Base-by-base conservation (phyloP, 2,888 invertebrate species). In the Euphydryas editha region DNA sequence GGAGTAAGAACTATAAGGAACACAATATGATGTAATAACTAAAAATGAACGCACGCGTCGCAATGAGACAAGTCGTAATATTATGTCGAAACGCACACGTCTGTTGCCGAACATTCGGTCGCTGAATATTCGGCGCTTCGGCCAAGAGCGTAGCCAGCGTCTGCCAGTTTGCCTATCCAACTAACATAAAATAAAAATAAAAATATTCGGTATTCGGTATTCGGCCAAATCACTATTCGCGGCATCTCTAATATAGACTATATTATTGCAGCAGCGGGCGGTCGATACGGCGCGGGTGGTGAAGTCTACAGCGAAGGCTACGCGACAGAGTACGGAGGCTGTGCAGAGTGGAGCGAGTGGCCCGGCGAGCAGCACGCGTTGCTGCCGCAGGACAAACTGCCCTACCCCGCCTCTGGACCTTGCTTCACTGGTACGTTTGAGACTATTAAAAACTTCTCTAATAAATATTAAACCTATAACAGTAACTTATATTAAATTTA, bases 351-450 rank as follows among this genome's bases (percentile, higher is more conserved):
- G 89, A 82, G 82, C 77, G 89, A 92, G 74, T 92, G 93, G 91
- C 88, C 87, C 18, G 83, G 85, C 73, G 92, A 93, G 74, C 93
- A 92, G 78, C 92, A 93, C 78, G 83, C 92, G 68, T 86, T 93
- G 68, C 82, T 93, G 63, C 91, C 92, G 24, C 93, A 90, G 81
- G 94, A 85, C 87, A 93, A 87, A 83, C 93, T 85, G 69, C 81
- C 92, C 58, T 92, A 93, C 78, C 92, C 92, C 47, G 85, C 90
- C 30, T 93, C 94, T 11, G 94, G 94, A 71, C 94, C 94, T 59
- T 94, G 94, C 78, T 95, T 95, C 80, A 94, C 94, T 78, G 94
- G 94, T 94, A 89, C 69, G 67, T 63, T 63, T 30, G 36, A 20
- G n/a, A 37, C n/a, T 17, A 8, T 3, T 36, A 30, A 11, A 21